A percentile compares a stretch with the other conserved stretches of the same genome.
Conservation (phyloP, 1,140 invertebrate genomes). For the Eciton burchellii region DNA sequence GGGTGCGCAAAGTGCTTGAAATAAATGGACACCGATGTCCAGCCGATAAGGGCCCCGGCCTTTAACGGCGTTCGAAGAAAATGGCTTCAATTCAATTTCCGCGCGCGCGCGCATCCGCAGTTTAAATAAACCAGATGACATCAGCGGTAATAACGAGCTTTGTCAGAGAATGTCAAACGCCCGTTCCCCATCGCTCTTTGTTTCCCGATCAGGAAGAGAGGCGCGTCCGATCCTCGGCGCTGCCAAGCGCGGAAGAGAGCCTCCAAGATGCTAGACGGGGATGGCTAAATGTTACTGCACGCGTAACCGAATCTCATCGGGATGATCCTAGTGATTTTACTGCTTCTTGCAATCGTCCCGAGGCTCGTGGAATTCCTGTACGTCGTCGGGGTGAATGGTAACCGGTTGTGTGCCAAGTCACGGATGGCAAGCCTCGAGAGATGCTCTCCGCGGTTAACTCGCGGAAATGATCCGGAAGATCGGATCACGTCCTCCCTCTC, state of each 20-base stretch:
- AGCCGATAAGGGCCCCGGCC: background rate
- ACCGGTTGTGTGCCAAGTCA: constrained; percentile 54
- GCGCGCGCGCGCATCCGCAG: too few relatives aligned
- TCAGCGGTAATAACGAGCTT: too few relatives aligned
- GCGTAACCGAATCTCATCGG: constrained; percentile 10
- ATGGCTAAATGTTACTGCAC: too few relatives aligned
- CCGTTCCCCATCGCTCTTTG: too few relatives aligned
- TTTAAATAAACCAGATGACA: too few relatives aligned
- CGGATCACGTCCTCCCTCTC: constrained; percentile 21
- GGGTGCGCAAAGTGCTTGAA: background rate
- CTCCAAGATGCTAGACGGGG: background rate
- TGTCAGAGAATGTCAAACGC: too few relatives aligned
- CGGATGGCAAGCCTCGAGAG: constrained; percentile 32
- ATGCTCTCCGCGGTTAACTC: constrained; percentile 69
- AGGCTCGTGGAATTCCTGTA: constrained; percentile 22
- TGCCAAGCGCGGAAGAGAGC: too few relatives aligned
- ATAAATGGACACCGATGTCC: constrained; percentile 3
- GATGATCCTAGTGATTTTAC: constrained; percentile 16
- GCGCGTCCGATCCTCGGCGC: too few relatives aligned
- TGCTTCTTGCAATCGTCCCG: constrained; percentile 33
- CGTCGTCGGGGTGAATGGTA: constrained; percentile 40
- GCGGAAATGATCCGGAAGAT: constrained; percentile 79
- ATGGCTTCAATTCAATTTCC: background rate
- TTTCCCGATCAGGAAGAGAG: too few relatives aligned
- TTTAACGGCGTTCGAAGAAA: background rate